Evolutionary conservation across 2,797 vertebrate species (phyloP), one percentile per base, ranked within the genome.

Genomic region (Myiotriccus ornatus): DNA sequence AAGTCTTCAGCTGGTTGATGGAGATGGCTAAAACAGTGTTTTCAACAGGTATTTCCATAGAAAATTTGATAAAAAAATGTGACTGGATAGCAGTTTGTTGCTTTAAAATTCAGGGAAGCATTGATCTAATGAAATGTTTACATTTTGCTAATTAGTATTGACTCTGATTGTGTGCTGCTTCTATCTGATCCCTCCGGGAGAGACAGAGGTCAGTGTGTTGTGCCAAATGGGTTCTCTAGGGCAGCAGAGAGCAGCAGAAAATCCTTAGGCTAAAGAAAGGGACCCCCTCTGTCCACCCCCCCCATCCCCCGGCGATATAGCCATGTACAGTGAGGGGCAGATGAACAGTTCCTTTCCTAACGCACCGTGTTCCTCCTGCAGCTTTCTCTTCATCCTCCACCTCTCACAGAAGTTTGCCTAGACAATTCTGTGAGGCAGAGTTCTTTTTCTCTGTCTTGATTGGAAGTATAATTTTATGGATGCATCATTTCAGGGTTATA

Each of bases 271-370:
- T 46, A 11, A 69, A 68, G 57, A 71, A 87, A 77, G 52, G n/a
- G 52, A 46, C 37, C 20, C 4, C 16, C 9, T 19, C 25, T 19
- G 35, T 23, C 44, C 22, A 21, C 12, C 46, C 24, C n/a, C 25
- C 37, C 47, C 17, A 12, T n/a, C n/a, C n/a, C n/a, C n/a, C n/a
- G 0, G 56, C 0, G 0, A 30, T 56, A n/a, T 6, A 1, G 0
- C 35, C 39, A 3, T 2, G 2, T 55, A 60, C 59, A 37, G 17
- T 10, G 27, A 30, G 25, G 56, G 30, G 67, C 63, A 80, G 62
- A 84, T 64, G 67, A 83, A 41, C 6, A 4, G 19, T 34, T 79
- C 19, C 28, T 44, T 70, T 53, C 57, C 65, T 67, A 28, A 77
- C 73, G 67, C 12, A 50, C 53, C 0, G 0, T 32, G 15, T 63